Conservation (phyloP, 2,888 invertebrate species). For the Diaperis boleti region DNA sequence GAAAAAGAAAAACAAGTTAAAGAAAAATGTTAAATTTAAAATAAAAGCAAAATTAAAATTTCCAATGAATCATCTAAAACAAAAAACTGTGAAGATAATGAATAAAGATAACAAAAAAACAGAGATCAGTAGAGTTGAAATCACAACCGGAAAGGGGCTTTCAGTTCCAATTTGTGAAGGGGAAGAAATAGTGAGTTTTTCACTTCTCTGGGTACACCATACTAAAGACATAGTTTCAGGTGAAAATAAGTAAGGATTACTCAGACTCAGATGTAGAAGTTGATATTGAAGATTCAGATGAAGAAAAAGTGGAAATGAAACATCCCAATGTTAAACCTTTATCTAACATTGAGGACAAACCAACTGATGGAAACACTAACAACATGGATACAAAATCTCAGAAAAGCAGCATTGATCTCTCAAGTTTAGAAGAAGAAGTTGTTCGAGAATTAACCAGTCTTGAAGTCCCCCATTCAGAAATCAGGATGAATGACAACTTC, state of each 20-base stretch:
- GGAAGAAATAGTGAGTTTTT: slow-evolving; percentile 63
- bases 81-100: slow-evolving; percentile 46
- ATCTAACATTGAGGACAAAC: too few species aligned
- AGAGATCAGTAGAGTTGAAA: slow-evolving; percentile 51
- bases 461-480: slow-evolving; percentile 67
- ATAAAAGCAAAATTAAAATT: slow-evolving; percentile 52
- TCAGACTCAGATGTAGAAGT: slow-evolving; percentile 70
- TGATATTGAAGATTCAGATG: slow-evolving; percentile 70
- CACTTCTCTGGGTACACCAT: background rate
- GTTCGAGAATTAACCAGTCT: slow-evolving; percentile 57
- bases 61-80: slow-evolving; percentile 46
- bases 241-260: slow-evolving; percentile 61
- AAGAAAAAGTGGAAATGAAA: slow-evolving; percentile 11
- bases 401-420: slow-evolving; percentile 47
- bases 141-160: slow-evolving; percentile 69
- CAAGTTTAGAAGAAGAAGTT: slow-evolving; percentile 49
- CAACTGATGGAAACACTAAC: slow-evolving; percentile 10
- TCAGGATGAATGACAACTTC: slow-evolving; percentile 60
- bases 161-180: slow-evolving; percentile 72
- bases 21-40: slow-evolving; percentile 53
- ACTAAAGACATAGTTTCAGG: slow-evolving; percentile 53
- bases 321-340: too few species aligned
- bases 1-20: slow-evolving; percentile 36
- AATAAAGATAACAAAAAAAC: slow-evolving; percentile 41
- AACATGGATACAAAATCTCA: slow-evolving; percentile 29